A percentile compares a stretch with the other conserved stretches of the same genome.
Conservation (phyloP, 2,797 vertebrate genomes). For the Protosalanx chinensis region DNA sequence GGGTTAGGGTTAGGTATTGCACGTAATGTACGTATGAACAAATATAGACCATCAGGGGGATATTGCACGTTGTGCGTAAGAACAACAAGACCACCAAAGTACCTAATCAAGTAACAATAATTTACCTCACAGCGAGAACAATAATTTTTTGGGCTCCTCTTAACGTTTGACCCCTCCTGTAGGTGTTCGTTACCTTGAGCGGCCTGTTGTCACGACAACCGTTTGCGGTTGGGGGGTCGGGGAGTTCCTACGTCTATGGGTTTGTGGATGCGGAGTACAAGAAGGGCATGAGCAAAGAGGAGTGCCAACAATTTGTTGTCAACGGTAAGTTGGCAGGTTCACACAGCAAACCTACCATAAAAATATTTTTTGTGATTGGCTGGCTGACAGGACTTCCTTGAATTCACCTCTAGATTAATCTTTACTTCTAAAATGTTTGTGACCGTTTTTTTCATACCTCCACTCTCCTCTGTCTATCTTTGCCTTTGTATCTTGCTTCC, state of each 20-base stretch:
- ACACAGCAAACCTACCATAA: background rate
- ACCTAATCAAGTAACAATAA: too few relatives aligned
- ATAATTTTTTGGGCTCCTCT: too few relatives aligned
- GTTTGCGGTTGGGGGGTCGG: slow-evolving; percentile 81
- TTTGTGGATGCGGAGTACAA: slow-evolving; percentile 83
- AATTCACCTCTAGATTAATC: too few relatives aligned
- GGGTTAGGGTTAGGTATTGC: too few relatives aligned
- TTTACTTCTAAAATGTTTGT: too few relatives aligned
- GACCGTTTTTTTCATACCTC: too few relatives aligned
- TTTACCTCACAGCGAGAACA: too few relatives aligned
- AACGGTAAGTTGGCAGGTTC: slow-evolving; percentile 66
- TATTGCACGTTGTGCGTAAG: too few relatives aligned
- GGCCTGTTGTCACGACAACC: slow-evolving; percentile 80
- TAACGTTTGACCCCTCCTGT: background rate
- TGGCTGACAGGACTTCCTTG: background rate
- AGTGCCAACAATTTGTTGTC: slow-evolving; percentile 77
- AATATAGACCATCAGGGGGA: too few relatives aligned
- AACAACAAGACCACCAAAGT: too few relatives aligned
- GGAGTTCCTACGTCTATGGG: slow-evolving; percentile 82
- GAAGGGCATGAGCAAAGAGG: slow-evolving; percentile 69
- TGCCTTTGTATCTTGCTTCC: background rate
- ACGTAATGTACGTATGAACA: too few relatives aligned
- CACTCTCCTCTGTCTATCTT: background rate
- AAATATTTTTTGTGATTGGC: background rate
- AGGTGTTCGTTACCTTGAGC: slow-evolving; percentile 59